These are phyloP conservation scores for Neodiprion fabricii DNA, from an alignment of 1,140 invertebrate species.

Conservation along the genomic window DNA sequence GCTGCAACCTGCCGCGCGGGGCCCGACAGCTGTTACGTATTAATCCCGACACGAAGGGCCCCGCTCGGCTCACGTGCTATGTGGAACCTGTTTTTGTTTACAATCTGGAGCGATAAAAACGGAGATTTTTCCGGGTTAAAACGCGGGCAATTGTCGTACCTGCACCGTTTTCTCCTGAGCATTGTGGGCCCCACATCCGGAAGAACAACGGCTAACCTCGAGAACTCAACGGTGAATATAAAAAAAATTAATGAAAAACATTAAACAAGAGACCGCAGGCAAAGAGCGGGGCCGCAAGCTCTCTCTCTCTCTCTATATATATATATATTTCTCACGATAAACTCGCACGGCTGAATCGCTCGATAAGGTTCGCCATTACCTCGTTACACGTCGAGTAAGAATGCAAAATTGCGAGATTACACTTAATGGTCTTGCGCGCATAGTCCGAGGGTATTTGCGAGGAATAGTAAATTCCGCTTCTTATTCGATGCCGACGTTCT, in stretches of 20 bases:
- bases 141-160: not conserved
- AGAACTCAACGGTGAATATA: too few relatives aligned
- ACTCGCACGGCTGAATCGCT: not conserved
- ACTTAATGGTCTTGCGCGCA: not conserved
- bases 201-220: too few relatives aligned
- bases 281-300: too few relatives aligned
- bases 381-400: slow-evolving; percentile 7
- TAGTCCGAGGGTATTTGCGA: not conserved
- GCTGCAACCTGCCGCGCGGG: slow-evolving; percentile 27
- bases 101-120: slow-evolving; percentile 23
- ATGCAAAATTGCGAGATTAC: slow-evolving; percentile 1
- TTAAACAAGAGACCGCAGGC: too few relatives aligned
- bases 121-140: slow-evolving; percentile 30
- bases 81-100: slow-evolving; percentile 34
- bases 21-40: slow-evolving; percentile 26
- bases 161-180: too few relatives aligned
- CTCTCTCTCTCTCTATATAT: too few relatives aligned
- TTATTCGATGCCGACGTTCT: not conserved
- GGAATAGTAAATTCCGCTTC: not conserved
- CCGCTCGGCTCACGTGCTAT: not conserved
- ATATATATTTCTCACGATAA: too few relatives aligned
- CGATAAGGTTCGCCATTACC: slow-evolving; percentile 1
- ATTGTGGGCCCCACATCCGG: too few relatives aligned
- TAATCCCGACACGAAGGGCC: slow-evolving; percentile 10
- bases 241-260: too few relatives aligned